A percentile compares a stretch with the other conserved stretches of the same genome.
Evolutionary conservation across 2,888 invertebrate genomes (phyloP).

Genomic region (Diarsia mendica): DNA sequence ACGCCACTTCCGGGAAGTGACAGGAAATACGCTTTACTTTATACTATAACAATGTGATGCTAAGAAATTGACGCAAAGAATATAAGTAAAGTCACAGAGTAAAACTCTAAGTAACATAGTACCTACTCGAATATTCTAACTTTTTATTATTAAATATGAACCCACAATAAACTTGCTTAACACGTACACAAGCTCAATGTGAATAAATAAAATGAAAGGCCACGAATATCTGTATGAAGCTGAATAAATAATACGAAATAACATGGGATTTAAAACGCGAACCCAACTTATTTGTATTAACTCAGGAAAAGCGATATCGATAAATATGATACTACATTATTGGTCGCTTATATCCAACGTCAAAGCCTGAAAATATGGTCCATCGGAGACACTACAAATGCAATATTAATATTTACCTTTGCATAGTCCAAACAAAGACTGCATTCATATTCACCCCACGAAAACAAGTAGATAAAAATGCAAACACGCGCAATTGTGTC

Average conservation of each 20-base stretch:
- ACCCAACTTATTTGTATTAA: slow-evolving; percentile 54
- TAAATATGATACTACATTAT: slow-evolving; percentile 49
- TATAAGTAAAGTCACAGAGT: slow-evolving; percentile 6
- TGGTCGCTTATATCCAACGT: slow-evolving; percentile 60
- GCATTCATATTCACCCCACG: slow-evolving; percentile 88
- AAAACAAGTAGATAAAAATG: slow-evolving; percentile 89
- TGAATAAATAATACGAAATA: slow-evolving; percentile 63
- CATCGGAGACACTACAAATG: slow-evolving; percentile 77
- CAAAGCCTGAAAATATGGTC: slow-evolving; percentile 73
- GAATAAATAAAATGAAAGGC: slow-evolving; percentile 59
- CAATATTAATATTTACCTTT: slow-evolving; percentile 86
- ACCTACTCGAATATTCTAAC: slow-evolving; percentile 21
- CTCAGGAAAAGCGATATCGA: slow-evolving; percentile 41
- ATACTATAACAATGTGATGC: slow-evolving; percentile 12
- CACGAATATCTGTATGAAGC: slow-evolving; percentile 55
- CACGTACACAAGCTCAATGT: slow-evolving; percentile 56
- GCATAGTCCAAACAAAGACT: slow-evolving; percentile 84
- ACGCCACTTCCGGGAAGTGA: not conserved
- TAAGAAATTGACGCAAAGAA: slow-evolving; percentile 11
- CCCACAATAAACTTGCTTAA: slow-evolving; percentile 58
- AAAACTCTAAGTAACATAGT: slow-evolving; percentile 20
- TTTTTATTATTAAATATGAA: slow-evolving; percentile 47
- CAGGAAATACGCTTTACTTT: not conserved
- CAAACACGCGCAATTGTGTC: slow-evolving; percentile 89
- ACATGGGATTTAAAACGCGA: slow-evolving; percentile 52